Evolutionary conservation across 1,140 invertebrate species (phyloP), one percentile per base, ranked within the genome.

Genomic region (Ruditapes philippinarum): DNA sequence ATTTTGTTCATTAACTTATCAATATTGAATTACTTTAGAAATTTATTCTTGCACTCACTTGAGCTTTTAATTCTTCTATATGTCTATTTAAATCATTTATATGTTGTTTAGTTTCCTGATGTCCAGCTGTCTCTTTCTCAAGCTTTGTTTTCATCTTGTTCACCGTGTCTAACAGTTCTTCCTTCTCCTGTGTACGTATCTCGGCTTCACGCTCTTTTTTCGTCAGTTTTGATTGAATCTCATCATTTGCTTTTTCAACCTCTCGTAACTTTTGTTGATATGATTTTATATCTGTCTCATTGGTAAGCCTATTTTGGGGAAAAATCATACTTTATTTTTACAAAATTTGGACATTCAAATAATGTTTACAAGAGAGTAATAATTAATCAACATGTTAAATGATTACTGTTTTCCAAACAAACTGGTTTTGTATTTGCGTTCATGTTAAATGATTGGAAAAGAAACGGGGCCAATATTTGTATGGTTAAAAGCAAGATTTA

Each of bases 131-230:
- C 95, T 99, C 98, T 92, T 98, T 98, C 94, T 99, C 98, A 12
- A 99, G 95, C 70, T 98, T 97, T 91, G 98, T 98, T 94, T 98
- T 98, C 91, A 99, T 97, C 90, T 98, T 97, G 0, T 97, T 96
- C 68, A 99, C 96, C 84, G 97, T 98, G 19, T 98, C 97, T 95
- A 99, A 98, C 85, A 99, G 96, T 95, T 99, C 98, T 96, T 99
- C 98, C 95, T 98, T 98, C 96, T 99, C 98, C 94, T 99, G 98
- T 65, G 97, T 97, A 94, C 97, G 97, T 91, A 98, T 96, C 96
- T 99, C 98, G 85, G 99, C 96, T 95, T 99, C 98, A 95, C 98
- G 98, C 95, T 99, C 98, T 96, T 99, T 99, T 93, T 98, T 98
- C 1, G 98, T 97, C 38, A 99, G 95, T 94, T 97, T 97, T 14